A percentile compares a stretch with the other conserved stretches of the same genome.
These are phyloP conservation scores for Aurelia sp. DNA, from an alignment of 30 jellyfish, hydroid and myxozoan species.

Conservation along the genomic window DNA sequence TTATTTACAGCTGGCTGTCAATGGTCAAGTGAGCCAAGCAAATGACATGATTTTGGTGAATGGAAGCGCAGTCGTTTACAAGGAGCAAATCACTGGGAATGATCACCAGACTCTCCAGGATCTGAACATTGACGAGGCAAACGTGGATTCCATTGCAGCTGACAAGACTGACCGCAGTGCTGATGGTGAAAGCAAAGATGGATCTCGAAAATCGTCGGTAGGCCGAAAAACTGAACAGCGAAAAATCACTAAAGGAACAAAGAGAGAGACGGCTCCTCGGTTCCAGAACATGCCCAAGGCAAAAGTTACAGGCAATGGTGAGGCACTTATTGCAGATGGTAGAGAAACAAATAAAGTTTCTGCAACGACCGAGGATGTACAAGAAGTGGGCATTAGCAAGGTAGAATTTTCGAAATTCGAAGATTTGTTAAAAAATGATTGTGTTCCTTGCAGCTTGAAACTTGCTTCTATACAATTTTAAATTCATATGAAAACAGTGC, in stretches of 20 bases:
- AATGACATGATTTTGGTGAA: constrained; percentile 21
- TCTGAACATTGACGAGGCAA: constrained; percentile 3
- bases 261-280: constrained; percentile 72
- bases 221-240: constrained; percentile 48
- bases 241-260: constrained; percentile 63
- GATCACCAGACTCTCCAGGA: constrained; percentile 20
- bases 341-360: constrained; percentile 22
- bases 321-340: neutral
- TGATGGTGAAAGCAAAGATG: constrained; percentile 30
- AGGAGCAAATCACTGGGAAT: constrained; percentile 8
- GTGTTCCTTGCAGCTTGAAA: too few species aligned
- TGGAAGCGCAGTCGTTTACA: constrained; percentile 13
- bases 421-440: too few species aligned
- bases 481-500: too few species aligned
- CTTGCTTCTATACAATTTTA: too few species aligned
- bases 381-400: constrained; percentile 31
- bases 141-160: constrained; percentile 8
- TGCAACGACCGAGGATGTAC: constrained; percentile 53
- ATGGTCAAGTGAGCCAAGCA: constrained; percentile 28
- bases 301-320: constrained; percentile 28
- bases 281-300: constrained; percentile 48
- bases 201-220: constrained; percentile 24
- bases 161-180: constrained; percentile 18
- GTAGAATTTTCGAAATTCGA: neutral
- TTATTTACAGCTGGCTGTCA: constrained; percentile 19